Evolutionary conservation across 2,888 invertebrate species (phyloP).

Genomic region (Macrophya annulata): DNA sequence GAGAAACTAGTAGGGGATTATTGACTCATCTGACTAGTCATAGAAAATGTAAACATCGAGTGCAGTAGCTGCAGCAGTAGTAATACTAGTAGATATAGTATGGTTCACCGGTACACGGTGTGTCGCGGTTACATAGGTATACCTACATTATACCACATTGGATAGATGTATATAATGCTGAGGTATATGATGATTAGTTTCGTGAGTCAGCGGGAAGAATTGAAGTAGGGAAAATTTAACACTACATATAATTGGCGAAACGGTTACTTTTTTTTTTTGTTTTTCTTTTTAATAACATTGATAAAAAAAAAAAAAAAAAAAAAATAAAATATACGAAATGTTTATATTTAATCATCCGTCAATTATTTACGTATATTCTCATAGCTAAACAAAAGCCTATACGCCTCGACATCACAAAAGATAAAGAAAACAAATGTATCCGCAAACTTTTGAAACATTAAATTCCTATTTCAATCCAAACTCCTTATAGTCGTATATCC

Average conservation of each 20-base stretch:
- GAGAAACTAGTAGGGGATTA: conserved; percentile 64
- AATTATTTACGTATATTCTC: not conserved
- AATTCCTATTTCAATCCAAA: not conserved
- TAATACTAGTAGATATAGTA: not conserved
- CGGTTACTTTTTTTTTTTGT: too few species aligned
- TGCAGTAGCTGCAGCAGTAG: not conserved
- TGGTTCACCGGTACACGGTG: not conserved
- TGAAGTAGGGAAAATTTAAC: not conserved
- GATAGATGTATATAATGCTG: too few species aligned
- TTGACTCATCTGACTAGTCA: conserved; percentile 77
- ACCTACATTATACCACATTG: too few species aligned
- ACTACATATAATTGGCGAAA: not conserved
- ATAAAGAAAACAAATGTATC: too few species aligned
- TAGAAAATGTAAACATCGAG: conserved; percentile 65
- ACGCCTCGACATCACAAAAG: too few species aligned
- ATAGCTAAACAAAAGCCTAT: too few species aligned
- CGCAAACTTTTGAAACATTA: not conserved
- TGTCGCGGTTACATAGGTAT: not conserved
- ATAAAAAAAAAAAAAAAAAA: too few species aligned
- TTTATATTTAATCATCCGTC: too few species aligned
- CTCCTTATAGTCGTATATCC: not conserved
- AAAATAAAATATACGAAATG: too few species aligned
- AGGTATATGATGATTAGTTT: not conserved
- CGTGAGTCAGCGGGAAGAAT: not conserved
- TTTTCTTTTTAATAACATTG: not conserved